These are phyloP conservation scores for Phainopepla nitens DNA, from an alignment of 2,113 vertebrate genomes.

Conservation along the genomic window DNA sequence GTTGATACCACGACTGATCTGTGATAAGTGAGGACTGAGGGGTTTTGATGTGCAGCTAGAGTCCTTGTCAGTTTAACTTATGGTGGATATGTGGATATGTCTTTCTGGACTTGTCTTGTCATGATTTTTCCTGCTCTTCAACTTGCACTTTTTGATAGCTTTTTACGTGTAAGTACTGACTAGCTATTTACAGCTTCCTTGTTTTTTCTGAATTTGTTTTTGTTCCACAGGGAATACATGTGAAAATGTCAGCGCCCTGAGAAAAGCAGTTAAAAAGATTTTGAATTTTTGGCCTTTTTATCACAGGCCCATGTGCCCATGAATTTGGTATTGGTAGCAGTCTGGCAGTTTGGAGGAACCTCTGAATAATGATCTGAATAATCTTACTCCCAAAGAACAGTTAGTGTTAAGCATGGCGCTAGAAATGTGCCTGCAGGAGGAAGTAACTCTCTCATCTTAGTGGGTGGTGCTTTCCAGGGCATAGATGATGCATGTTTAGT, in stretches of 20 bases:
- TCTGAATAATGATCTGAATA: background rate
- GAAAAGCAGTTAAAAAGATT: background rate
- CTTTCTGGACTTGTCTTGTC: background rate
- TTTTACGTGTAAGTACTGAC: background rate
- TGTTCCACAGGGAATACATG: background rate
- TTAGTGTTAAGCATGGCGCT: background rate
- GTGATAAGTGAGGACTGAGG: background rate
- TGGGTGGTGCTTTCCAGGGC: background rate
- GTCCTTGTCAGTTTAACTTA: slow-evolving; percentile 32
- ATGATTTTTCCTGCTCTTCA: background rate
- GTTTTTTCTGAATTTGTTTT: background rate
- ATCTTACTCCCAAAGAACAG: background rate
- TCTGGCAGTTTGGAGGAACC: background rate
- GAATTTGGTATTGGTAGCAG: background rate
- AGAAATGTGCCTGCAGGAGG: background rate
- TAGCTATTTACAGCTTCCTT: background rate
- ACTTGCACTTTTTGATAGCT: background rate
- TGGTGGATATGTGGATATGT: background rate
- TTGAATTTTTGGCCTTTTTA: background rate
- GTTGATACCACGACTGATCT: background rate
- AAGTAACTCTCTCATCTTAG: background rate
- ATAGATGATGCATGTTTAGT: background rate
- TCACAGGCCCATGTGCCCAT: background rate
- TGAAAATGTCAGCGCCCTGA: accelerated
- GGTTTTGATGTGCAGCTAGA: background rate